A percentile compares a stretch with the other conserved stretches of the same genome.
These are phyloP conservation scores for Desmophyllum pertusum DNA, from an alignment of 92 coral and sea anemone species.

Conservation along the genomic window DNA sequence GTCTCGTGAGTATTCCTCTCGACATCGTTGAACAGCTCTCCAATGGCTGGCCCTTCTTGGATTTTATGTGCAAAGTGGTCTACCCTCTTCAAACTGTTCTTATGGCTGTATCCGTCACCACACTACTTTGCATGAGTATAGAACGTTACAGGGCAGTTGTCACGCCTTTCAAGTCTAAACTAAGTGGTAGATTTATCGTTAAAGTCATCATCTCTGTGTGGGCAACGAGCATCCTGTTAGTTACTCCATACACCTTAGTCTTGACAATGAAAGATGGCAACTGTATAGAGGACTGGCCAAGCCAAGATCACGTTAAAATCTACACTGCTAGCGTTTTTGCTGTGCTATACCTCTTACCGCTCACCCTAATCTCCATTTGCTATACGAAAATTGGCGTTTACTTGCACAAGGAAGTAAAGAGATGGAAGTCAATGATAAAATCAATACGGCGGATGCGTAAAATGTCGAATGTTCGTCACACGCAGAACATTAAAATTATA, in stretches of 20 bases:
- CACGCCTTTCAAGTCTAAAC: slow-evolving; percentile 51
- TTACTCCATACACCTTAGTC: slow-evolving; percentile 52
- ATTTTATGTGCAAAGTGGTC: slow-evolving; percentile 46
- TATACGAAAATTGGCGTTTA: slow-evolving; percentile 53
- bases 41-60: slow-evolving; percentile 55
- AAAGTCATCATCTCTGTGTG: slow-evolving; percentile 27
- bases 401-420: slow-evolving; percentile 31
- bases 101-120: slow-evolving; percentile 61
- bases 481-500: slow-evolving; percentile 52
- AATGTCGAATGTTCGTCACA: slow-evolving; percentile 16
- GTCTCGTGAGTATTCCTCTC: slow-evolving; percentile 63
- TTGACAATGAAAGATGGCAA: slow-evolving; percentile 14
- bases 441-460: neutral
- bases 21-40: slow-evolving; percentile 54
- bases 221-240: slow-evolving; percentile 43
- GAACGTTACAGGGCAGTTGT: slow-evolving; percentile 60
- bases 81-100: slow-evolving; percentile 66
- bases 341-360: slow-evolving; percentile 64
- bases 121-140: slow-evolving; percentile 53
- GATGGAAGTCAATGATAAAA: slow-evolving; percentile 7
- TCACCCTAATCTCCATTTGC: slow-evolving; percentile 48
- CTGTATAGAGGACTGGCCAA: slow-evolving; percentile 64
- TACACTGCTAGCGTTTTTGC: slow-evolving; percentile 57
- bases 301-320: slow-evolving; percentile 25
- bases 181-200: slow-evolving; percentile 29